Conservation (phyloP, 1,140 invertebrate genomes). For the Eumeta japonica region DNA sequence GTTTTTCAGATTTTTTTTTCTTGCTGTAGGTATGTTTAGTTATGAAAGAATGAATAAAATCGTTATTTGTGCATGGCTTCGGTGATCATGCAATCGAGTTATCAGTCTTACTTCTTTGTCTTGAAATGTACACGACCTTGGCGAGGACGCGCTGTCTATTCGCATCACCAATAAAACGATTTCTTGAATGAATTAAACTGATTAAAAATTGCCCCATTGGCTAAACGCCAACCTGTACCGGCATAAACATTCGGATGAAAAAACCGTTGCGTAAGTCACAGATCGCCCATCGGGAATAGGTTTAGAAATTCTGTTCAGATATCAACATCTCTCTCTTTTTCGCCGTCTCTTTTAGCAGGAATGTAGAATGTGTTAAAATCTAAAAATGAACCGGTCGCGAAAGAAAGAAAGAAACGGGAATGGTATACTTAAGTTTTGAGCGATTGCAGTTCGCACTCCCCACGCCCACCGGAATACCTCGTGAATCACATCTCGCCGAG, state of each 20-base stretch:
- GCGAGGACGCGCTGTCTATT: constrained; percentile 41
- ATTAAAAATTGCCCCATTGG: constrained; percentile 52
- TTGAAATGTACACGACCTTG: constrained; percentile 36
- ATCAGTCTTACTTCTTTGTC: constrained; percentile 9
- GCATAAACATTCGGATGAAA: constrained; percentile 47
- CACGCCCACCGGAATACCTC: constrained; percentile 35
- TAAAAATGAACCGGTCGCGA: too few species aligned
- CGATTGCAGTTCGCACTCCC: constrained; percentile 27
- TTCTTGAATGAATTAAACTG: constrained; percentile 48
- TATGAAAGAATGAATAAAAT: too few species aligned
- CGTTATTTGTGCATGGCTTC: too few species aligned
- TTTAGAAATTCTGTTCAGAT: too few species aligned
- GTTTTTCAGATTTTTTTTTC: too few species aligned
- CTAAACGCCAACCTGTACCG: constrained; percentile 35
- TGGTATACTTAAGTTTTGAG: too few species aligned
- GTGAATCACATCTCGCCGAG: constrained; percentile 37
- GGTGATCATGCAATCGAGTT: constrained; percentile 1
- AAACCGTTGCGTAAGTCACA: constrained; percentile 42
- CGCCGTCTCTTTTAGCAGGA: too few species aligned
- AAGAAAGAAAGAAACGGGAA: too few species aligned
- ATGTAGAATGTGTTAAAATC: too few species aligned
- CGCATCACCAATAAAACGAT: constrained; percentile 40
- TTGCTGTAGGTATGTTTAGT: too few species aligned
- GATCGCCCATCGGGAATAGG: too few species aligned
- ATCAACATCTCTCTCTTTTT: too few species aligned